A percentile compares a stretch with the other conserved stretches of the same genome.
Evolutionary conservation across 2,797 vertebrate genomes (phyloP).

Genomic region (Eremophila alpestris): DNA sequence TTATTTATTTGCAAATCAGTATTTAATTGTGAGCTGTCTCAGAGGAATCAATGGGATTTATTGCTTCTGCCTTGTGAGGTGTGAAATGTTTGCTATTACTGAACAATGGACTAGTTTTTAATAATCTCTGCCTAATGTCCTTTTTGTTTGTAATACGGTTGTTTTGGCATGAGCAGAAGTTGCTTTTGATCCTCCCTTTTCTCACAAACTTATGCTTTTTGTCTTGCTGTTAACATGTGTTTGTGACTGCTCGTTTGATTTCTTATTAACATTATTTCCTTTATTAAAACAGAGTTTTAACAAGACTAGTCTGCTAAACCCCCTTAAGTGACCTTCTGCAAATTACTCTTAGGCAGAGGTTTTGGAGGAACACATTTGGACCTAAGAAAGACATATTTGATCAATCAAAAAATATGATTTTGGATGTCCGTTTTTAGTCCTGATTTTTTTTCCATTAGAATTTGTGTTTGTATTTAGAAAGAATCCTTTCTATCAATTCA

Average conservation of each 20-base stretch:
- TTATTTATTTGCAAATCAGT: constrained; percentile 60
- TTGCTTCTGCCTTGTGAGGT: constrained; percentile 68
- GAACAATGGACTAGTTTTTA: constrained; percentile 69
- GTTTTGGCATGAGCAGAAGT: not conserved
- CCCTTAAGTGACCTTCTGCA: not conserved
- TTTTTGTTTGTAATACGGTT: not conserved
- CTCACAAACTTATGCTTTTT: not conserved
- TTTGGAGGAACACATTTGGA: not conserved
- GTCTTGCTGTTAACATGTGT: not conserved
- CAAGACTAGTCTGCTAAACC: not conserved
- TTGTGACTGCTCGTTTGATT: not conserved
- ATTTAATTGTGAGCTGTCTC: constrained; percentile 74
- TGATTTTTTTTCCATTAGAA: not conserved
- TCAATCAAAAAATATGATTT: not conserved
- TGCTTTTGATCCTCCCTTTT: not conserved
- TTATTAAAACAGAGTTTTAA: not conserved
- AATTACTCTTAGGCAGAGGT: not conserved
- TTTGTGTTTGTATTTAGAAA: not conserved
- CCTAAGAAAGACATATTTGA: not conserved
- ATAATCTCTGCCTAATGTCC: constrained; percentile 45
- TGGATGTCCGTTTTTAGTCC: not conserved
- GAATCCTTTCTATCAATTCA: not conserved
- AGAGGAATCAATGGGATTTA: constrained; percentile 71
- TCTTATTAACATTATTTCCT: not conserved
- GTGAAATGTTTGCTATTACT: constrained; percentile 69